phyloP scores from a whole-genome alignment of 2,888 invertebrate species.

The Eulithis testata region DNA sequence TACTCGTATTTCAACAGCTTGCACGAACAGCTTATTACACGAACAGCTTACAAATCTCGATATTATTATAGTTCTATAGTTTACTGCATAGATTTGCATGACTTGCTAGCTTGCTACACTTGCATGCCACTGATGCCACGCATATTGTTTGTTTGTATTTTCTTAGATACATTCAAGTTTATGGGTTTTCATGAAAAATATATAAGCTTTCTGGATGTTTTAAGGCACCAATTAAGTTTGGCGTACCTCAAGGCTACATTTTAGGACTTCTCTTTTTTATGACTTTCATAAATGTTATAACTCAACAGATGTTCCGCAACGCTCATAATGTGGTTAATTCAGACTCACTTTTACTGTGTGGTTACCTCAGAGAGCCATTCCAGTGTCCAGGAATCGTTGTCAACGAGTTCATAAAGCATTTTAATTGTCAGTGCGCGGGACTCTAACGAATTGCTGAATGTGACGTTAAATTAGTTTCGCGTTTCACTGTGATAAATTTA shows the following conservation, averaged over 20 bases:
- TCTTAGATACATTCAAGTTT: too few relatives aligned
- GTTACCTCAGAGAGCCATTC: slow-evolving; percentile 36
- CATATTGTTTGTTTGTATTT: too few relatives aligned
- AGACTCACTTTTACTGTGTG: slow-evolving; percentile 37
- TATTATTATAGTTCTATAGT: too few relatives aligned
- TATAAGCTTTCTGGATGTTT: slow-evolving; percentile 7
- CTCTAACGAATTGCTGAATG: slow-evolving; percentile 47
- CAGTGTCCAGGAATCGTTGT: slow-evolving; percentile 44
- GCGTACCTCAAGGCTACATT: slow-evolving; percentile 37
- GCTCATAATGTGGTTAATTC: slow-evolving; percentile 35
- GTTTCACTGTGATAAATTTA: slow-evolving; percentile 50
- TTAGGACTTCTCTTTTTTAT: slow-evolving; percentile 39
- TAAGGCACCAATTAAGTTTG: slow-evolving; percentile 31
- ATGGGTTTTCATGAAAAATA: too few relatives aligned
- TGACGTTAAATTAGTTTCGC: slow-evolving; percentile 47
- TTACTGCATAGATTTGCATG: too few relatives aligned
- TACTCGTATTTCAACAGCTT: too few relatives aligned
- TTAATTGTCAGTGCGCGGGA: slow-evolving; percentile 53
- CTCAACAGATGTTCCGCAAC: slow-evolving; percentile 32
- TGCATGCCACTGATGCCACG: too few relatives aligned
- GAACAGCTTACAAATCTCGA: too few relatives aligned
- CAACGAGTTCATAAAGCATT: slow-evolving; percentile 49
- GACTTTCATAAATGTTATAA: slow-evolving; percentile 37
- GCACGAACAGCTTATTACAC: too few relatives aligned
- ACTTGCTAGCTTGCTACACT: too few relatives aligned